phyloP scores from a whole-genome alignment of 2,113 vertebrate species.

The Zosterops japonicus region DNA sequence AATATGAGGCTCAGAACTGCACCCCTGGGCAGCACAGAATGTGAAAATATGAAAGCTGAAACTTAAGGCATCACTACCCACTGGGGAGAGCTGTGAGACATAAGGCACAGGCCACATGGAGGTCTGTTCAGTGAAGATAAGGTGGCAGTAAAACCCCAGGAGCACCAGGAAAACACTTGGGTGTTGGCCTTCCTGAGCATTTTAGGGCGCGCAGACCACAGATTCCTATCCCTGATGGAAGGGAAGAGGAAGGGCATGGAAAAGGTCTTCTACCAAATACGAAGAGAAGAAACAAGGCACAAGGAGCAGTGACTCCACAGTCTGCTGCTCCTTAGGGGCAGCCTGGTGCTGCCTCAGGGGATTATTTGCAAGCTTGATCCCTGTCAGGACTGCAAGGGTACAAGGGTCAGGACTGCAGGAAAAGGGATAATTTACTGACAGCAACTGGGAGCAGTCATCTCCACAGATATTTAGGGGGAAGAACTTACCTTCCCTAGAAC shows the following conservation, averaged over 20 bases:
- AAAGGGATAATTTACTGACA: background rate
- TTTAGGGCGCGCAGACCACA: background rate
- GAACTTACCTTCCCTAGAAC: background rate
- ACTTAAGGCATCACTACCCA: too few species aligned
- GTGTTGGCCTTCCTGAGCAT: background rate
- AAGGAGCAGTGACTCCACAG: background rate
- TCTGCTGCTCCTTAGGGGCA: background rate
- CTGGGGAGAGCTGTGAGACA: background rate
- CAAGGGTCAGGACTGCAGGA: background rate
- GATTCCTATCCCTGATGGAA: background rate
- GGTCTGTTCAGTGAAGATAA: background rate
- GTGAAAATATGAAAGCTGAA: too few species aligned
- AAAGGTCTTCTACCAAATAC: background rate
- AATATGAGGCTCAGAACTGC: too few species aligned
- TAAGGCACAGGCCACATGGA: accelerated
- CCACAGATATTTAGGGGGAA: background rate
- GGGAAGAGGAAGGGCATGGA: background rate
- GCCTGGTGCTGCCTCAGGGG: background rate
- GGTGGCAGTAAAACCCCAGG: background rate
- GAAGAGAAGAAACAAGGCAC: background rate
- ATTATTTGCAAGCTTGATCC: background rate
- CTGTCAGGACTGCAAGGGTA: background rate
- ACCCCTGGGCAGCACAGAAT: too few species aligned
- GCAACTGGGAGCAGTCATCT: background rate
- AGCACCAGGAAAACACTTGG: background rate